Conservation (phyloP, 2,888 invertebrate genomes). For the Perizoma affinitatum region DNA sequence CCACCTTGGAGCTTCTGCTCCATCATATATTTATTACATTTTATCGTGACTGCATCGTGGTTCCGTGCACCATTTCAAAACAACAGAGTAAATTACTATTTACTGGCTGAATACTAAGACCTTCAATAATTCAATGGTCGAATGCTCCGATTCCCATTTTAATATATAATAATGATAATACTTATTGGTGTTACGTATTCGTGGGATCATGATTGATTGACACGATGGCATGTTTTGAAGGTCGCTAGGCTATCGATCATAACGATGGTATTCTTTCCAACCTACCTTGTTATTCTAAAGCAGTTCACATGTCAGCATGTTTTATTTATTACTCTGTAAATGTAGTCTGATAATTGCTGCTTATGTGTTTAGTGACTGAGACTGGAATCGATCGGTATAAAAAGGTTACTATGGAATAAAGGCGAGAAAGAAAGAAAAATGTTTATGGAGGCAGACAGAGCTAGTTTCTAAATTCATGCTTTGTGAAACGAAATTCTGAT, state of each 20-base stretch:
- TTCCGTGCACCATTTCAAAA: slow-evolving; percentile 24
- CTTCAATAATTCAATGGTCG: slow-evolving; percentile 17
- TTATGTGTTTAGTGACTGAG: too few relatives aligned
- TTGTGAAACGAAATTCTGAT: too few relatives aligned
- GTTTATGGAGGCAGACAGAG: too few relatives aligned
- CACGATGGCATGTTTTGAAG: slow-evolving; percentile 23
- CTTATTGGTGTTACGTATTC: slow-evolving; percentile 2
- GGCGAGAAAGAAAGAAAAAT: too few relatives aligned
- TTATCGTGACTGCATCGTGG: neutral
- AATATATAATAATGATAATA: neutral
- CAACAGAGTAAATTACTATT: neutral
- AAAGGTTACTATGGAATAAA: too few relatives aligned
- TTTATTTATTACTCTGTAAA: slow-evolving; percentile 14
- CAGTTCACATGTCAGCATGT: slow-evolving; percentile 8
- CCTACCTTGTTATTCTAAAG: slow-evolving; percentile 29
- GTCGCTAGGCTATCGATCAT: slow-evolving; percentile 30
- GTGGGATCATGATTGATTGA: slow-evolving; percentile 16
- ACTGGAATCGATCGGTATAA: too few relatives aligned
- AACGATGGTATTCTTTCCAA: slow-evolving; percentile 6
- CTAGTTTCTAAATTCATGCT: too few relatives aligned
- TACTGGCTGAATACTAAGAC: neutral
- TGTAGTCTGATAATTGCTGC: neutral
- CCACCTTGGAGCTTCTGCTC: too few relatives aligned
- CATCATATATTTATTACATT: too few relatives aligned
- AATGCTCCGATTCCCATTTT: neutral